A percentile compares a stretch with the other conserved stretches of the same genome.
Conservation (phyloP, 2,113 vertebrate species). For the Microtus ochrogaster region DNA sequence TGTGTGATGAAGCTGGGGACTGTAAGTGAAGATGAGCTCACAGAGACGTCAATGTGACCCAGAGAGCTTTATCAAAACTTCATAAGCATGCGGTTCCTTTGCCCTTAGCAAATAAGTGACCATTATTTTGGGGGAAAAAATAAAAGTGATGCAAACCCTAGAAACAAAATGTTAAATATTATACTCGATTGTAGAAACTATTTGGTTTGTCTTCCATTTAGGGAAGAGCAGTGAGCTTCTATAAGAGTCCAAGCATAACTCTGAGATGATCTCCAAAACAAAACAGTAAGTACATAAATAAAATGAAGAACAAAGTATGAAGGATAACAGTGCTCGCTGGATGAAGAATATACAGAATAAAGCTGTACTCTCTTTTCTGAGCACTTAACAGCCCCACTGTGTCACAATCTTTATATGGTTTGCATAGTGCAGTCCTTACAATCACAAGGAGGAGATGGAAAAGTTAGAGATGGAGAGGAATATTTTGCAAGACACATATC, state of each 20-base stretch:
- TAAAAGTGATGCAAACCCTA: background rate
- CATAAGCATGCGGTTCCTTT: background rate
- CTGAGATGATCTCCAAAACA: background rate
- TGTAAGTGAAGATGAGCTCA: rapidly evolving
- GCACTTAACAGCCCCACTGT: rapidly evolving
- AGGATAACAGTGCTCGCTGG: background rate
- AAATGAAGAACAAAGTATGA: background rate
- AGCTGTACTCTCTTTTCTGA: background rate
- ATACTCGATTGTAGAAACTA: background rate
- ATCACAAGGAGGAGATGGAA: no score
- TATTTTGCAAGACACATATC: background rate
- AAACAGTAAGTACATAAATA: background rate
- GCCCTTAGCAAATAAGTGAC: background rate
- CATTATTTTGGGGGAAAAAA: background rate
- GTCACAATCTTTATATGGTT: rapidly evolving
- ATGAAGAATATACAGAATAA: background rate
- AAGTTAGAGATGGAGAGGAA: no score
- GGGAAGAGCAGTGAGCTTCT: background rate
- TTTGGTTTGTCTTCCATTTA: background rate
- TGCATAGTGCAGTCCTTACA: background rate
- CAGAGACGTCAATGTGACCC: background rate
- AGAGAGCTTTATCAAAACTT: background rate
- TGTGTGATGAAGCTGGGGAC: background rate
- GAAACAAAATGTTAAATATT: background rate
- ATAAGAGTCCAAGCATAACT: background rate